A percentile compares a stretch with the other conserved stretches of the same genome.
Evolutionary conservation across 2,113 vertebrate genomes (phyloP).

Genomic region (Herpetotheres cachinnans): DNA sequence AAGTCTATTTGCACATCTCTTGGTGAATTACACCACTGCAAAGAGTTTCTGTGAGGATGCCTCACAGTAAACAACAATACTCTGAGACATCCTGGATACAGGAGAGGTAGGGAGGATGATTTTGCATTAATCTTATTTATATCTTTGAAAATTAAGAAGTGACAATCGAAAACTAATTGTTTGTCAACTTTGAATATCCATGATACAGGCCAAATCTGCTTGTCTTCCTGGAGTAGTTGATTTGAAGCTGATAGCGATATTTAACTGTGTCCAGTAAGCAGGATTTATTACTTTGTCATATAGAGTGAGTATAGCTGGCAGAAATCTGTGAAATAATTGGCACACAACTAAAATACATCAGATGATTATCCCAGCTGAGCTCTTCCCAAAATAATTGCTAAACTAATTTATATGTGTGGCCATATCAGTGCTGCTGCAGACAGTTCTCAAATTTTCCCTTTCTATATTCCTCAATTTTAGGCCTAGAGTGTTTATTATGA

Average conservation of each 20-base stretch:
- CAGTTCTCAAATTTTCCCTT: not conserved
- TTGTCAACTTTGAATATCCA: not conserved
- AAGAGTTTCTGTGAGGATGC: not conserved
- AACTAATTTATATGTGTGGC: not conserved
- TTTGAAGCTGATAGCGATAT: not conserved
- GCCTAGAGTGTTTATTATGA: not conserved
- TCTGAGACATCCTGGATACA: not conserved
- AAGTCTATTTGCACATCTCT: not conserved
- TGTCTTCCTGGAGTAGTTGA: not conserved
- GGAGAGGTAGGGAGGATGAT: not conserved
- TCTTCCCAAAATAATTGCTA: not conserved
- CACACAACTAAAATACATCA: not conserved
- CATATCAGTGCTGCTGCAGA: not conserved
- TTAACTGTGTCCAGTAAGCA: not conserved
- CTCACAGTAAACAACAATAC: not conserved
- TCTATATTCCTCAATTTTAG: not conserved
- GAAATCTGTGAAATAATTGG: not conserved
- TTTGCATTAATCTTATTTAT: not conserved
- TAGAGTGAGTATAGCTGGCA: not conserved
- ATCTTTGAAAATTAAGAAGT: not conserved
- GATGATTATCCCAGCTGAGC: not conserved
- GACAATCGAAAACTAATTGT: not conserved
- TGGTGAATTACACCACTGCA: not conserved
- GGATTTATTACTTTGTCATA: not conserved
- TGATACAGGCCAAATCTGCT: not conserved